Evolutionary conservation across 2,888 invertebrate species (phyloP).

Genomic region (Acleris literana): DNA sequence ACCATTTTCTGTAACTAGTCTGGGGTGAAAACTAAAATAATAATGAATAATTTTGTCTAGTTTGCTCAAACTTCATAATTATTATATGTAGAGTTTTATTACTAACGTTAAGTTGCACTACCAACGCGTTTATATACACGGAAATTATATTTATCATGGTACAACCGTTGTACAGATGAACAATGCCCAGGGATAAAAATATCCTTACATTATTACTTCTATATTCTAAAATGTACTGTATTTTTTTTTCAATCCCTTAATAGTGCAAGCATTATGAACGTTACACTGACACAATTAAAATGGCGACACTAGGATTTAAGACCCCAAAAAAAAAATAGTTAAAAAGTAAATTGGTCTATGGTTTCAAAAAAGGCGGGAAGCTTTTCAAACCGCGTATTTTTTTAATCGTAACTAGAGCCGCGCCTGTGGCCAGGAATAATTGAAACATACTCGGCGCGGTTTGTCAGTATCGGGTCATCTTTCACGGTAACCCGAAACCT

Average conservation of each 20-base stretch:
- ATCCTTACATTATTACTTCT: no score
- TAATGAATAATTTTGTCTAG: constrained; percentile 8
- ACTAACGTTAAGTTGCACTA: no score
- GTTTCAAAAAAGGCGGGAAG: constrained; percentile 20
- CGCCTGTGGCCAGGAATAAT: constrained; percentile 40
- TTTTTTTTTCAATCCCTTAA: no score
- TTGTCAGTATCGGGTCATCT: constrained; percentile 27
- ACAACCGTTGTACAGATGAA: no score
- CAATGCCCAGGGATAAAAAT: no score
- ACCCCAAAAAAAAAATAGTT: neutral
- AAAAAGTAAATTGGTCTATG: constrained; percentile 4
- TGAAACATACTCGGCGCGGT: constrained; percentile 29
- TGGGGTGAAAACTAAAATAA: constrained; percentile 8
- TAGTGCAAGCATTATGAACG: neutral
- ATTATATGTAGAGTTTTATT: no score
- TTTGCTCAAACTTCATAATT: no score
- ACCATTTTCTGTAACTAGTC: constrained; percentile 15
- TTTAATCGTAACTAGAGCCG: constrained; percentile 17
- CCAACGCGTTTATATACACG: no score
- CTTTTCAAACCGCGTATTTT: constrained; percentile 13
- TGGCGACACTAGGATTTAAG: neutral
- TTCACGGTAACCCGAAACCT: constrained; percentile 25
- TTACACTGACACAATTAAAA: neutral
- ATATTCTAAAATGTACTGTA: no score
- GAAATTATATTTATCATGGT: no score